A percentile compares a stretch with the other conserved stretches of the same genome.
These are phyloP conservation scores for Dendrocincla fuliginosa DNA, from an alignment of 2,797 vertebrate species.

Conservation along the genomic window DNA sequence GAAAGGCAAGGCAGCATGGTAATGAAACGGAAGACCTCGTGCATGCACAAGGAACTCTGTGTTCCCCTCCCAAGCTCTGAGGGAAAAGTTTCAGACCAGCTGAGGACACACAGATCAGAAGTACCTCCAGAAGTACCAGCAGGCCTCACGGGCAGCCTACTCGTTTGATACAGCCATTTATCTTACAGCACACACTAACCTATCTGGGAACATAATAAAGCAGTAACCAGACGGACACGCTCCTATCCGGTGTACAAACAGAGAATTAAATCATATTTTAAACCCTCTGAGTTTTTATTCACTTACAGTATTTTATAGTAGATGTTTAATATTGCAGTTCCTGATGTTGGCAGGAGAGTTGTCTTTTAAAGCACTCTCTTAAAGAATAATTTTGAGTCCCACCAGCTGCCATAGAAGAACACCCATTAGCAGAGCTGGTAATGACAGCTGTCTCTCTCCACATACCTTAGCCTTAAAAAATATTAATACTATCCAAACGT, in stretches of 20 bases:
- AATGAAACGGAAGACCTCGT: neutral
- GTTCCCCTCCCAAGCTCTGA: neutral
- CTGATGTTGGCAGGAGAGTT: neutral
- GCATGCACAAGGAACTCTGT: neutral
- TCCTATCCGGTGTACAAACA: neutral
- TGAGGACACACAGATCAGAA: conserved; percentile 10
- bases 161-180: neutral
- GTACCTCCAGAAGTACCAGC: neutral
- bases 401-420: neutral
- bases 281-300: neutral
- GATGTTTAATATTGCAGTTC: neutral
- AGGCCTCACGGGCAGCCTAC: conserved; percentile 2
- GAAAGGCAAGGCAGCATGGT: neutral
- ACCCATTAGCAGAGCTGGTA: neutral
- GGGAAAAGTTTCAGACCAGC: conserved; percentile 8
- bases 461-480: neutral
- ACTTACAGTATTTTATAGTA: neutral
- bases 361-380: neutral
- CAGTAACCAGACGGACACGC: neutral
- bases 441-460: neutral
- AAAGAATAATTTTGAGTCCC: neutral
- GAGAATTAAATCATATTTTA: neutral
- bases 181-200: neutral
- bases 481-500: neutral
- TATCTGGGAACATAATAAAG: neutral